Percentiles rank a stretch among this genome's conserved stretches.
Evolutionary conservation across 2,113 vertebrate genomes (phyloP).

Genomic region (Galemys pyrenaicus): DNA sequence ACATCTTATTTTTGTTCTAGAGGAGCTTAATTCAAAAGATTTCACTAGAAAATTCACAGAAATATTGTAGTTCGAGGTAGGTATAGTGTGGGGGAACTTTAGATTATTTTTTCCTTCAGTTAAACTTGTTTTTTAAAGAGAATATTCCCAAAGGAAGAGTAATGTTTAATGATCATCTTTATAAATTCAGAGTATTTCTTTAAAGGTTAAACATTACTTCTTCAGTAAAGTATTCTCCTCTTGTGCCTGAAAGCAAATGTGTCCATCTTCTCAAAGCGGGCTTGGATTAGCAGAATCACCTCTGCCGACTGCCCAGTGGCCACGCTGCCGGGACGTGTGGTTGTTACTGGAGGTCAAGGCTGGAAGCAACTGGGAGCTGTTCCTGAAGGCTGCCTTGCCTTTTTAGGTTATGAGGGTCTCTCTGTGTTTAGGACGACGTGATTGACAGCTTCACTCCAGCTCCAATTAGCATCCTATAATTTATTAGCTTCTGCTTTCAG

Average conservation of each 20-base stretch:
- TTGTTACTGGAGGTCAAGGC: conserved; percentile 84
- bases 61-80: background rate
- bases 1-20: background rate
- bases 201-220: background rate
- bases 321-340: conserved; percentile 61
- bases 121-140: background rate
- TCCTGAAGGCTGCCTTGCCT: conserved; percentile 88
- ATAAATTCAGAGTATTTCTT: background rate
- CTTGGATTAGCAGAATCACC: background rate
- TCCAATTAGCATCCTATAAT: conserved; percentile 93
- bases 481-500: conserved; percentile 93
- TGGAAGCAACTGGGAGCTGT: conserved; percentile 87
- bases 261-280: background rate
- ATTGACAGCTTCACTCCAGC: conserved; percentile 88
- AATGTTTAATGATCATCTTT: background rate
- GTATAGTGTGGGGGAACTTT: background rate
- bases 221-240: background rate
- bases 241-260: background rate
- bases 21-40: background rate
- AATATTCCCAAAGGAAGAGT: conserved; percentile 35
- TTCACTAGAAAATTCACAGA: background rate
- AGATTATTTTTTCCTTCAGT: background rate
- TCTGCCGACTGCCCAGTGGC: background rate
- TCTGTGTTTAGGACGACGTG: conserved; percentile 88
- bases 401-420: conserved; percentile 92